These are phyloP conservation scores for Pagrus major DNA, from an alignment of 2,113 vertebrate genomes.

Conservation along the genomic window DNA sequence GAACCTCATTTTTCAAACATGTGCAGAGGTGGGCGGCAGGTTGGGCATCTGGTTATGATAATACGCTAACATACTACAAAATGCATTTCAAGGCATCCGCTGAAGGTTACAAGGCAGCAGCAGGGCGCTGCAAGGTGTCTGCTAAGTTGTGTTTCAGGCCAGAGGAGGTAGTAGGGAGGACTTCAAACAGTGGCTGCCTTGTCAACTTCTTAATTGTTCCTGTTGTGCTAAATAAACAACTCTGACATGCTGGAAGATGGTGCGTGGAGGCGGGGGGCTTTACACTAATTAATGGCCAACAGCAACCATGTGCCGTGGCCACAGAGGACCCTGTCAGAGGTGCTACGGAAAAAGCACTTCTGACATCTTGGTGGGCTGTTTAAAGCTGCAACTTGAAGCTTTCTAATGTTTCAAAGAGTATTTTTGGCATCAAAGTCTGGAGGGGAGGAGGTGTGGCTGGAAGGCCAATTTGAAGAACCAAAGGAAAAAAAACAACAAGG, in stretches of 20 bases:
- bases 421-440: conserved; percentile 10
- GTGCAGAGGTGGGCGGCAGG: conserved; percentile 54
- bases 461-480: neutral
- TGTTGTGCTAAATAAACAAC: conserved; percentile 74
- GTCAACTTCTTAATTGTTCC: conserved; percentile 70
- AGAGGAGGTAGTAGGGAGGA: conserved; percentile 27
- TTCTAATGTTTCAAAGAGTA: neutral
- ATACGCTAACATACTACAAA: conserved; percentile 62
- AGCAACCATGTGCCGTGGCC: conserved; percentile 40
- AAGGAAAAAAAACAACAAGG: neutral
- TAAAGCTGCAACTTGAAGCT: conserved; percentile 5
- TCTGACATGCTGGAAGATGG: conserved; percentile 52
- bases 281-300: conserved; percentile 71
- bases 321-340: conserved; percentile 46
- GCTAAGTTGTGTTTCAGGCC: conserved; percentile 40
- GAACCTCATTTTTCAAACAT: conserved; percentile 52
- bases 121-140: conserved; percentile 36
- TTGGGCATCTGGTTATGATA: conserved; percentile 72
- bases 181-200: conserved; percentile 55
- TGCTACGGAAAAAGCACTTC: conserved; percentile 22
- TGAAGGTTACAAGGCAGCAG: conserved; percentile 66
- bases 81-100: conserved; percentile 61
- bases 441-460: neutral
- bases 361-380: conserved; percentile 19
- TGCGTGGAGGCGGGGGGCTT: conserved; percentile 34